These are phyloP conservation scores for Neria commutata DNA, from an alignment of 2,888 invertebrate genomes.

Conservation along the genomic window DNA sequence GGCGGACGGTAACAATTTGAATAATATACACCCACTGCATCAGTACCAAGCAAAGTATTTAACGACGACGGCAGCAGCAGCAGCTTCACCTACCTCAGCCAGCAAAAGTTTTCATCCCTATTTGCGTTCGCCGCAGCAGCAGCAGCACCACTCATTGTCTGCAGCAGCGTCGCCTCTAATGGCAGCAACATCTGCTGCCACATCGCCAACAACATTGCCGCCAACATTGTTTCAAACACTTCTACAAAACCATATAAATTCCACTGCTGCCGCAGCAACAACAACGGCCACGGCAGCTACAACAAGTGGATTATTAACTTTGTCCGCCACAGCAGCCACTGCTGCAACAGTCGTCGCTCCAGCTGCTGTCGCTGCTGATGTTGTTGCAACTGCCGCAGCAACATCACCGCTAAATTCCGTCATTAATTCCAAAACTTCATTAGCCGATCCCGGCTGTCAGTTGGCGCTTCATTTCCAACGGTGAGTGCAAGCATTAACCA, in stretches of 20 bases:
- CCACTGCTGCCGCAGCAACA: constrained; percentile 35
- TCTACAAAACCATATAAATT: constrained; percentile 56
- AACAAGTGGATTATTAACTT: constrained; percentile 37
- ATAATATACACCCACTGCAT: constrained; percentile 35
- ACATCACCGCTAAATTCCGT: constrained; percentile 41
- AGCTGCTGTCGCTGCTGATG: constrained; percentile 25
- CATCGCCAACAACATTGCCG: constrained; percentile 39
- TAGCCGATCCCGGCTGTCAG: constrained; percentile 38
- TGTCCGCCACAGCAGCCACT: constrained; percentile 28
- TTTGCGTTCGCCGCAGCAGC: constrained; percentile 38
- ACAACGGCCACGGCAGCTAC: constrained; percentile 30
- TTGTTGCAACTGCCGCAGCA: constrained; percentile 31
- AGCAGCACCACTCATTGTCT: constrained; percentile 15
- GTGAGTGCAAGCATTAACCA: constrained; percentile 29
- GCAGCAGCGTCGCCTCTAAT: constrained; percentile 26
- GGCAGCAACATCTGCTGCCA: constrained; percentile 16
- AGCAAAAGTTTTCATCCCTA: constrained; percentile 55
- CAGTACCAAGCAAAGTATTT: constrained; percentile 43
- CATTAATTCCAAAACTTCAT: constrained; percentile 53
- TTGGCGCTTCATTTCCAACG: constrained; percentile 21
- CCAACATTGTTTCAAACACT: constrained; percentile 54
- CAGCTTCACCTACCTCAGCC: constrained; percentile 45
- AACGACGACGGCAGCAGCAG: constrained; percentile 34
- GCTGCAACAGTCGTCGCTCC: constrained; percentile 24
- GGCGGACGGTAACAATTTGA: constrained; percentile 49